phyloP scores from a whole-genome alignment of 2,113 vertebrate genomes.

The Chlorodrepanis virens region DNA sequence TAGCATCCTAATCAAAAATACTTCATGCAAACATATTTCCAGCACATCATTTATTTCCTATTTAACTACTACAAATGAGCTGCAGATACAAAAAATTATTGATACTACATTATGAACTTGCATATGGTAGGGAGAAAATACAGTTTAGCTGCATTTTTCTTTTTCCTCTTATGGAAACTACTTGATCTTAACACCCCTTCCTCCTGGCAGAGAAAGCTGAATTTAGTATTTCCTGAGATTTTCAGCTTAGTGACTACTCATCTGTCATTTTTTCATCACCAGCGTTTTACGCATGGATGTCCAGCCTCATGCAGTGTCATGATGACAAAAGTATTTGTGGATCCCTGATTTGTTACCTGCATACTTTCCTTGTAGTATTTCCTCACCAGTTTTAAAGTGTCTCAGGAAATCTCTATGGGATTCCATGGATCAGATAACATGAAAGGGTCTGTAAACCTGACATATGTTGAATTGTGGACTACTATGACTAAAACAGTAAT shows the following conservation, averaged over 20 bases:
- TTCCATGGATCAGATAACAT: background rate
- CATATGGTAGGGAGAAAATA: background rate
- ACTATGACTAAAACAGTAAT: background rate
- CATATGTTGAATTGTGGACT: background rate
- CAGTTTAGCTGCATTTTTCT: background rate
- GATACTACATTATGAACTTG: background rate
- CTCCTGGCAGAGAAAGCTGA: background rate
- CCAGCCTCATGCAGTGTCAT: background rate
- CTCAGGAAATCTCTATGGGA: slow-evolving; percentile 22
- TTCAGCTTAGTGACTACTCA: background rate
- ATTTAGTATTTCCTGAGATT: slow-evolving; percentile 28
- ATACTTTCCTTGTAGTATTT: background rate
- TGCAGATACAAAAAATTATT: background rate
- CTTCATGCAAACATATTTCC: background rate
- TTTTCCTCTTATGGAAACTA: background rate
- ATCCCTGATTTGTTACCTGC: slow-evolving; percentile 47
- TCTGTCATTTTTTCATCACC: slow-evolving; percentile 34
- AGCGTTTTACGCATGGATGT: background rate
- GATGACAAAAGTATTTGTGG: background rate
- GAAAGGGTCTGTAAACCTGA: background rate
- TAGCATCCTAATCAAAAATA: background rate
- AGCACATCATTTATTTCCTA: background rate
- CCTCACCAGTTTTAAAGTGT: slow-evolving; percentile 9
- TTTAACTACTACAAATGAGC: background rate
- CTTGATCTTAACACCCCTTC: background rate